These are phyloP conservation scores for Ethmia dodecea DNA, from an alignment of 2,888 invertebrate species.

Conservation along the genomic window DNA sequence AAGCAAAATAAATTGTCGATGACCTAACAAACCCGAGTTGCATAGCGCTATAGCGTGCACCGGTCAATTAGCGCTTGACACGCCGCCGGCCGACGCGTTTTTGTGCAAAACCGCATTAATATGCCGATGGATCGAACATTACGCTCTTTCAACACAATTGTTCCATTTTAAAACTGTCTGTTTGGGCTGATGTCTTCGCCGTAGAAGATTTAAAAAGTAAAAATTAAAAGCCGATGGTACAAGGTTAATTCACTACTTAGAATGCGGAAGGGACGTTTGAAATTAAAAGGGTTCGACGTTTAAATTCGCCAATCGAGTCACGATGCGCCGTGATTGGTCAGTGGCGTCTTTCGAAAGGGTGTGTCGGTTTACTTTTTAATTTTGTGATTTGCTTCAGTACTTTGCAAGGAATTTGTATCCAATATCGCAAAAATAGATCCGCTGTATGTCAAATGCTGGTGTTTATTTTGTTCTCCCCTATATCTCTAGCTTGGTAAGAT, in stretches of 20 bases:
- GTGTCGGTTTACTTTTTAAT: slow-evolving; percentile 5
- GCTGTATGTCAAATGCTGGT: no score
- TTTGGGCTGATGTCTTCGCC: neutral
- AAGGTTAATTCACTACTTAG: slow-evolving; percentile 25
- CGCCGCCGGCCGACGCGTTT: slow-evolving; percentile 58
- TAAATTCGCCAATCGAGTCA: slow-evolving; percentile 51
- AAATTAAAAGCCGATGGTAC: slow-evolving; percentile 9
- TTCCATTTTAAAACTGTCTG: neutral
- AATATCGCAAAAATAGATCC: no score
- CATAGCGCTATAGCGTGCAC: slow-evolving; percentile 62
- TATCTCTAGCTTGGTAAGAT: no score
- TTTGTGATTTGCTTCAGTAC: no score
- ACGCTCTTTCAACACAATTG: slow-evolving; percentile 44
- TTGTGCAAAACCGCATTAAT: slow-evolving; percentile 60
- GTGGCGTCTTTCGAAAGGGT: slow-evolving; percentile 4
- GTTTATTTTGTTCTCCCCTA: no score
- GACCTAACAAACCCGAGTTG: slow-evolving; percentile 39
- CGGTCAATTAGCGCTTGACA: slow-evolving; percentile 66
- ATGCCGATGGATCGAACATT: slow-evolving; percentile 56
- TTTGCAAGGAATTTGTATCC: no score
- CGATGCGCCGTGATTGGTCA: slow-evolving; percentile 40
- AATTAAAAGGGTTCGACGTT: slow-evolving; percentile 43
- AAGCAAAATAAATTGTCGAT: no score
- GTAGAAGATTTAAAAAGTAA: neutral
- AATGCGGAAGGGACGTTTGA: slow-evolving; percentile 25